Evolutionary conservation across 2,797 vertebrate species (phyloP), one percentile per base, ranked within the genome.

Genomic region (Pogonophryne albipinna): DNA sequence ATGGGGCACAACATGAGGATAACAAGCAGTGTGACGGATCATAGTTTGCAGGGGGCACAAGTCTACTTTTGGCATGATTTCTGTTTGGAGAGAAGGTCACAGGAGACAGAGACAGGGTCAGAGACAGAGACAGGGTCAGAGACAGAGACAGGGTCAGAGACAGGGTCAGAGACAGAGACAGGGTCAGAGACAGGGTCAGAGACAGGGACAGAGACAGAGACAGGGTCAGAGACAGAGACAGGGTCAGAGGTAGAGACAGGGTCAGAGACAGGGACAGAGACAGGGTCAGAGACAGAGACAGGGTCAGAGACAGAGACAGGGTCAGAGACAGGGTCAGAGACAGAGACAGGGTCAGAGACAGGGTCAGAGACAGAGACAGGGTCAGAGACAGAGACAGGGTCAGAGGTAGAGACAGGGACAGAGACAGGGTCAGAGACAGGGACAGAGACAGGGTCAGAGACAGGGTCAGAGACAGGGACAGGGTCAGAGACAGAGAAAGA

Each of bases 1-100:
- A 63, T 19, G 9, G 7, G 19, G 61, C 0, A 58, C 41, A 61
- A 34, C 17, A 51, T 51, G 11, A 46, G 2, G 3, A 23, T 45
- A 57, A 57, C 2, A 5, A 75, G 10, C 19, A 17, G 27, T 12
- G 13, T 10, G 47, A 49, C 19, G 57, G 77, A 62, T 51, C n/a
- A 65, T 10, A 60, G 16, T 52, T 52, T 61, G 12, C 41, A 60
- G 17, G 0, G 0, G 17, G 13, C 38, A 16, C 16, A 61, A 13
- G 34, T 74, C 50, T 59, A 63, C 66, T 56, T 47, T 14, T 50
- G 56, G 3, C 1, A 2, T 47, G 41, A 64, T 56, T 66, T 55
- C 27, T 45, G 55, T 34, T 58, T 3, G 6, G 44, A 62, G 47
- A 55, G 55, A 51, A 17, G 51, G 17, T 38, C 44, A 19, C 42